phyloP scores from a whole-genome alignment of 2,888 invertebrate genomes.

The Amitus sp. region DNA sequence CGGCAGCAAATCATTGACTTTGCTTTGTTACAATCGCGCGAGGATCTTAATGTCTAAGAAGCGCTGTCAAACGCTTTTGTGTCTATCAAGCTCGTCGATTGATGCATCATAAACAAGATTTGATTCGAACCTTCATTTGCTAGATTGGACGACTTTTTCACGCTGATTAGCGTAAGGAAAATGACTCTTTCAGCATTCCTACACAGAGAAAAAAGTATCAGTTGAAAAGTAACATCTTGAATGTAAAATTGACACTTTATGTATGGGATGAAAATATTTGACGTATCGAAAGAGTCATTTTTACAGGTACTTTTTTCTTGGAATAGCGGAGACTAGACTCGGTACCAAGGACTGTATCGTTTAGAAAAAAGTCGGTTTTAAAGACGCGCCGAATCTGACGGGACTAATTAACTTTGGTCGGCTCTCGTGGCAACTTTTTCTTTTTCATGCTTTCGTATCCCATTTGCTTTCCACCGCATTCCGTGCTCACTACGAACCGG shows the following conservation, averaged over 20 bases:
- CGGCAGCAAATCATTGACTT: conserved; percentile 1
- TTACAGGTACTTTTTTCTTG: no score
- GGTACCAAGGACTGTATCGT: neutral
- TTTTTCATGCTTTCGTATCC: conserved; percentile 10
- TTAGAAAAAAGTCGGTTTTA: conserved; percentile 2
- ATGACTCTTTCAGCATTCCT: conserved; percentile 10
- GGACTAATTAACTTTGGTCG: conserved; percentile 22
- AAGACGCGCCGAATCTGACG: conserved; percentile 7
- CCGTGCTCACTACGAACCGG: conserved; percentile 11
- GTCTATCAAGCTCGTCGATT: conserved; percentile 4
- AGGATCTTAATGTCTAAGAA: no score
- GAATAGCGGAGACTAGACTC: no score
- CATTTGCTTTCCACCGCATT: conserved; percentile 18
- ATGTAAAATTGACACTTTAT: no score
- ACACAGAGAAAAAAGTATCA: no score
- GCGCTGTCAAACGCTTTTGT: no score
- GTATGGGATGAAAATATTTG: no score
- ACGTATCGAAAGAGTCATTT: no score
- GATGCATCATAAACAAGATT: conserved; percentile 3
- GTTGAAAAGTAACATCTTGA: no score
- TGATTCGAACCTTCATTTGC: conserved; percentile 6
- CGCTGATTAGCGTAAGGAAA: conserved; percentile 49
- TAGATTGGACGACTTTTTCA: conserved; percentile 7
- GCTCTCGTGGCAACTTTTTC: conserved; percentile 21
- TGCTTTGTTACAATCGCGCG: conserved; percentile 7